Percentiles rank a stretch among this genome's conserved stretches.
These are phyloP conservation scores for Lagopus leucura DNA, from an alignment of 2,113 vertebrate genomes.

Conservation along the genomic window DNA sequence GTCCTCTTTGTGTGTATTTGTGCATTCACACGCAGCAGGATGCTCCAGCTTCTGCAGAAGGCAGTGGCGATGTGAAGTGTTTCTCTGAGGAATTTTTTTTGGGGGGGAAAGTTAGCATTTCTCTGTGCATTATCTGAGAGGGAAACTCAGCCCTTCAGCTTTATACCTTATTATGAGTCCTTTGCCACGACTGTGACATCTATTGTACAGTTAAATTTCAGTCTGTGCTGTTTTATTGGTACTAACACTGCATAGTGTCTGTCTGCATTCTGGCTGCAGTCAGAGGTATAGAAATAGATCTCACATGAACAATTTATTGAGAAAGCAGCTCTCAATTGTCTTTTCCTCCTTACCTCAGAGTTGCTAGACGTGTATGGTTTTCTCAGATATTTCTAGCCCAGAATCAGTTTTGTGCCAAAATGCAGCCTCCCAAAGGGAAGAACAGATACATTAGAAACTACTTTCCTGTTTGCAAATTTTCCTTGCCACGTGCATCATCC, in stretches of 20 bases:
- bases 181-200: background rate
- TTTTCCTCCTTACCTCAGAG: background rate
- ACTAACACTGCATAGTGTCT: background rate
- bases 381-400: background rate
- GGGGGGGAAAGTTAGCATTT: background rate
- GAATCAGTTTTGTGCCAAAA: background rate
- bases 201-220: background rate
- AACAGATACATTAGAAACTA: background rate
- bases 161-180: background rate
- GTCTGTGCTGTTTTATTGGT: background rate
- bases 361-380: background rate
- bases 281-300: background rate
- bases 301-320: background rate
- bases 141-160: background rate
- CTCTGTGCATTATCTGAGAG: background rate
- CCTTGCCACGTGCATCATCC: background rate
- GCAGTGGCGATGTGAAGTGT: rapidly evolving
- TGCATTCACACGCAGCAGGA: background rate
- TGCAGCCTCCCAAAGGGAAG: background rate
- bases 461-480: background rate
- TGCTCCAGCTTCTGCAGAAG: background rate
- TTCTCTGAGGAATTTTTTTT: background rate
- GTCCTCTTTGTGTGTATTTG: background rate
- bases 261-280: background rate
- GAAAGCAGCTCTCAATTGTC: background rate